Conservation (phyloP, 2,113 vertebrate genomes). For the Tyto alba region DNA sequence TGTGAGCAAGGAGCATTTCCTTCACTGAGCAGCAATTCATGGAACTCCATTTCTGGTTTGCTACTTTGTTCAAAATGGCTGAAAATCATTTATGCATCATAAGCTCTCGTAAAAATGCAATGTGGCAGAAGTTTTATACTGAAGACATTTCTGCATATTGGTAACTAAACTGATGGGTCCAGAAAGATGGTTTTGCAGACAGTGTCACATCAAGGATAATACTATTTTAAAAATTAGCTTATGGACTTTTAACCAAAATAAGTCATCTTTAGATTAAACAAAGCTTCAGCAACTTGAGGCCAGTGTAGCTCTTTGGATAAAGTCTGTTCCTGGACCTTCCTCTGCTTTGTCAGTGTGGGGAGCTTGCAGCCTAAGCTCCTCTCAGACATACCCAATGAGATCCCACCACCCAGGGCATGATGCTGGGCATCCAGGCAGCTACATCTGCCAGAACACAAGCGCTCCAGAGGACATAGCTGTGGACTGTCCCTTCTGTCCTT, state of each 20-base stretch:
- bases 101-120: background rate
- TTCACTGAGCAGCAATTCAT: background rate
- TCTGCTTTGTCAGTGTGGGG: background rate
- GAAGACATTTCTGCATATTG: background rate
- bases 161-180: background rate
- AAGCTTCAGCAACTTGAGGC: background rate
- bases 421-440: background rate
- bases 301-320: background rate
- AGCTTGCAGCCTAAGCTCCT: background rate
- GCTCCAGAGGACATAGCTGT: background rate
- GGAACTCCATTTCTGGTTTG: background rate
- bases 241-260: background rate
- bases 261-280: background rate
- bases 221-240: background rate
- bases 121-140: background rate
- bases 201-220: background rate
- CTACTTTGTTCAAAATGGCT: background rate
- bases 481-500: background rate
- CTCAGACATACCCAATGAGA: background rate
- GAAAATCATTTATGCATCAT: background rate
- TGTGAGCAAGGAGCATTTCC: background rate
- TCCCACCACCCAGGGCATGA: background rate
- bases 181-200: background rate
- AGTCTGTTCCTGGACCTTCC: background rate
- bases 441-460: background rate